Percentiles rank a stretch among this genome's conserved stretches.
These are phyloP conservation scores for Tenthredo distinguenda DNA, from an alignment of 2,888 invertebrate genomes.

Conservation along the genomic window DNA sequence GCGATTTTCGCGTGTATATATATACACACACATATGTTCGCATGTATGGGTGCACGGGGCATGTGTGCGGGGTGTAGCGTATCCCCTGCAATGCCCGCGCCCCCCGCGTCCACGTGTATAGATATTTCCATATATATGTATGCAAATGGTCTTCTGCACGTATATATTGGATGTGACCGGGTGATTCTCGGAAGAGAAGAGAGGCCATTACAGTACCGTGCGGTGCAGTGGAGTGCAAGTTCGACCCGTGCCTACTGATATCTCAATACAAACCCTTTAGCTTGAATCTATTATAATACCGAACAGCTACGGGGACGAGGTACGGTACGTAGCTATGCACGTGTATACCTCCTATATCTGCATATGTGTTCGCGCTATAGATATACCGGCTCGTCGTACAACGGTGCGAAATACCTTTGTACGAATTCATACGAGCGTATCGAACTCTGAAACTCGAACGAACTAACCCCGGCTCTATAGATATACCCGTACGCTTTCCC, in stretches of 20 bases:
- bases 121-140: constrained; percentile 16
- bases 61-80: background rate
- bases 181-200: constrained; percentile 47
- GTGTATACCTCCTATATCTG: background rate
- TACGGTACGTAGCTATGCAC: background rate
- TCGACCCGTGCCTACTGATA: constrained; percentile 70
- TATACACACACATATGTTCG: background rate
- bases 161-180: constrained; percentile 30
- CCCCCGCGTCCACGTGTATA: background rate
- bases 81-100: background rate
- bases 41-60: background rate
- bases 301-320: background rate
- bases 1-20: background rate
- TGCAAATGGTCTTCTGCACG: background rate
- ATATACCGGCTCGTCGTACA: background rate
- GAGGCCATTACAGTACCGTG: constrained; percentile 42
- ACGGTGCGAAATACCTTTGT: constrained; percentile 46
- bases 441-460: background rate
- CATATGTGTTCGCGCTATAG: background rate
- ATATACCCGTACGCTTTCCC: constrained; percentile 57
- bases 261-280: constrained; percentile 74
- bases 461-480: constrained; percentile 61
- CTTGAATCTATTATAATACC: constrained; percentile 50
- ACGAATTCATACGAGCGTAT: constrained; percentile 26
- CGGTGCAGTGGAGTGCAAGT: background rate